Conservation (phyloP, 2,888 invertebrate species). For the Sarcophaga carnaria region DNA sequence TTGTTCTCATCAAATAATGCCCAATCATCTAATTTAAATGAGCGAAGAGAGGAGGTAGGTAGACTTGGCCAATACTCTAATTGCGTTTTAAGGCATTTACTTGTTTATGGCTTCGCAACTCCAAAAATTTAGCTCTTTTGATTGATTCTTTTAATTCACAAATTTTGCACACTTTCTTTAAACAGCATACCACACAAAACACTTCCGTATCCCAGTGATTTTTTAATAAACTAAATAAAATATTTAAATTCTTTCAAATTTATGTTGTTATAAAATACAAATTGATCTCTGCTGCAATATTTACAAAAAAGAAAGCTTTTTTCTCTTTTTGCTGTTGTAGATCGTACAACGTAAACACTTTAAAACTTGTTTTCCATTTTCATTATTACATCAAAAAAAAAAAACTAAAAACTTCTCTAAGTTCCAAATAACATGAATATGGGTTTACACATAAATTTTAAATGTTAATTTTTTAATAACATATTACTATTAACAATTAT, state of each 20-base stretch:
- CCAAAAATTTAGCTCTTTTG: not conserved
- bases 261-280: slow-evolving; percentile 20
- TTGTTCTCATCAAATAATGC: not conserved
- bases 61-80: not conserved
- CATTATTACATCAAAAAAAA: too few species aligned
- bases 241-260: slow-evolving; percentile 4
- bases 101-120: not conserved
- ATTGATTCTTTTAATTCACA: not conserved
- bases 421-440: too few species aligned
- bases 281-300: slow-evolving; percentile 10
- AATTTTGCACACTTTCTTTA: not conserved
- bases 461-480: too few species aligned
- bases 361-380: too few species aligned
- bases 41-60: not conserved
- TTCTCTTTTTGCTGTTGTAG: not conserved
- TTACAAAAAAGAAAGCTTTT: not conserved
- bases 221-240: slow-evolving; percentile 14
- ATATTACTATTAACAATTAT: too few species aligned
- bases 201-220: slow-evolving; percentile 14
- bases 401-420: too few species aligned
- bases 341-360: not conserved
- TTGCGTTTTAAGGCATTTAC: not conserved
- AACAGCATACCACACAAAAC: not conserved
- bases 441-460: too few species aligned
- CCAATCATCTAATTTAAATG: not conserved